Evolutionary conservation across 2,113 vertebrate genomes (phyloP), one percentile per base, ranked within the genome.

Genomic region (Eublepharis macularius): DNA sequence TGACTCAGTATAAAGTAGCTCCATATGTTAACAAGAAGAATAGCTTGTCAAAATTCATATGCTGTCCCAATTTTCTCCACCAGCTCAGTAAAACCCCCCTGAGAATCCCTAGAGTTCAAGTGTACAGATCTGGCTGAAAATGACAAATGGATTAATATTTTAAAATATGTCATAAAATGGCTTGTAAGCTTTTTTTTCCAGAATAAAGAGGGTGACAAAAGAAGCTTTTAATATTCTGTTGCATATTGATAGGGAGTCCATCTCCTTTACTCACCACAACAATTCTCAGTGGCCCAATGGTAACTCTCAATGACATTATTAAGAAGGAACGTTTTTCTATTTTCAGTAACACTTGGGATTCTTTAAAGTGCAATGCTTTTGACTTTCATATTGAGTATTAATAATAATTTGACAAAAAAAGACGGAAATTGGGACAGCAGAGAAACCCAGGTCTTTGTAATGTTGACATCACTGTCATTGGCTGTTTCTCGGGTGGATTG

Each of bases 331-430:
- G 54, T 85, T 78, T 69, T 79, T 79, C 76, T 85, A 78, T 85
- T 79, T 79, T 85, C 83, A 85, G 83, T 32, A 68, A n/a, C 76
- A 34, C 49, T 72, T 79, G 83, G 47, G 75, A 85, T 79, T 85
- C 51, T 85, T 29, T 26, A 78, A 63, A 73, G 76, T 73, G 66
- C n/a, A 41, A 63, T 29, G 39, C 66, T 49, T 75, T 63, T 75
- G 57, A 65, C 54, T 75, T 65, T 73, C 66, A 45, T 73, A 73
- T 24, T 29, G 76, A 80, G 39, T 57, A 47, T 72, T 43, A 79
- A 79, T 85, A 85, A 85, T 85, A 73, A 73, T 79, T 43, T 69
- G 47, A 73, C 68, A 36, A 60, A 45, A 54, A 79, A 36, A 83
- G 41, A 26, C 32, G 65, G 76, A 63, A 80, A 79, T 80, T 45